Evolutionary conservation across 2,797 vertebrate genomes (phyloP).

Genomic region (Cuniculus paca): DNA sequence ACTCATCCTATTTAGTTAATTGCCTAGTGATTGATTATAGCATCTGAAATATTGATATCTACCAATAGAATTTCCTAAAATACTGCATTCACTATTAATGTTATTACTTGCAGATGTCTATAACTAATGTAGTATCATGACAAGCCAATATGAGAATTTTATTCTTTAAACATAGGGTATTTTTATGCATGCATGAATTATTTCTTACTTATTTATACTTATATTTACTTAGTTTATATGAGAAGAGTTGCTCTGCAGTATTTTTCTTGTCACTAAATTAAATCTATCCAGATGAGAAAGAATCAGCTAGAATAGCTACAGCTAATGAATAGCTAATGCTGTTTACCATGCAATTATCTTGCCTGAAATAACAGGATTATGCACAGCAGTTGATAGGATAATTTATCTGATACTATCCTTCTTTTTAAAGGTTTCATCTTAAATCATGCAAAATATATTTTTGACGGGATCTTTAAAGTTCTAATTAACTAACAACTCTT

Average conservation of each 20-base stretch:
- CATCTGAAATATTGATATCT: background rate
- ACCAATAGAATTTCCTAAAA: background rate
- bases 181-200: conserved; percentile 14
- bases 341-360: conserved; percentile 81
- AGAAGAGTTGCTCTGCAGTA: conserved; percentile 60
- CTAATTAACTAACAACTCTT: conserved; percentile 73
- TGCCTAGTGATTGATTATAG: conserved; percentile 13
- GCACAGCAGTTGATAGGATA: conserved; percentile 72
- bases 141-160: background rate
- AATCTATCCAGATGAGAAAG: conserved; percentile 71
- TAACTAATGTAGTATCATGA: background rate
- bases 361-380: conserved; percentile 80
- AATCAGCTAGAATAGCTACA: conserved; percentile 68
- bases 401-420: conserved; percentile 70
- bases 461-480: conserved; percentile 70
- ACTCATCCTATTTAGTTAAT: background rate
- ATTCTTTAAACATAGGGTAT: conserved; percentile 58
- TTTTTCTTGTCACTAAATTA: conserved; percentile 83
- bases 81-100: background rate
- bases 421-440: conserved; percentile 76
- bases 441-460: conserved; percentile 75
- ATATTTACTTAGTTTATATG: conserved; percentile 56
- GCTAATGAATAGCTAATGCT: conserved; percentile 81
- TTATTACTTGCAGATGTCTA: background rate
- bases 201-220: conserved; percentile 66